phyloP scores from a whole-genome alignment of 1,140 invertebrate genomes.

The Amyelois transitella region DNA sequence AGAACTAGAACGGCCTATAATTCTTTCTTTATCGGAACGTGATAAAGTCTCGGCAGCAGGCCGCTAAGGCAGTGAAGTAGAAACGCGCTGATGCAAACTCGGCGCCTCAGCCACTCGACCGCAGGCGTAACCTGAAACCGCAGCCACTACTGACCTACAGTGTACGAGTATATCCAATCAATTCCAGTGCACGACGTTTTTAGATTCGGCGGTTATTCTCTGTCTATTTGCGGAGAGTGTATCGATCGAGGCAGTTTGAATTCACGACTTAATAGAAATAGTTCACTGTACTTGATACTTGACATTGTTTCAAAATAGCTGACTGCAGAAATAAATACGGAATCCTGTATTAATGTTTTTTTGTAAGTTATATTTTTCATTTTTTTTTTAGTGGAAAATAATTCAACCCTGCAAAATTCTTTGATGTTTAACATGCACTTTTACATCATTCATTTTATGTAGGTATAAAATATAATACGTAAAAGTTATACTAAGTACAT shows the following conservation, averaged over 20 bases:
- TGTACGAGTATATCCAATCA: background rate
- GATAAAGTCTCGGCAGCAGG: constrained; percentile 18
- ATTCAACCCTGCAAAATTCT: too few relatives aligned
- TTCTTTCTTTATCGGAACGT: constrained; percentile 12
- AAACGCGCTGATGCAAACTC: constrained; percentile 32
- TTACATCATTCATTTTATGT: too few relatives aligned
- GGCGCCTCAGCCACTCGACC: constrained; percentile 35
- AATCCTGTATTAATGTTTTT: too few relatives aligned
- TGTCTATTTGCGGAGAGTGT: background rate
- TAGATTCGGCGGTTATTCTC: background rate
- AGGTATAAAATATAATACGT: too few relatives aligned
- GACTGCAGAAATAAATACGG: too few relatives aligned
- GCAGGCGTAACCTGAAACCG: constrained; percentile 35
- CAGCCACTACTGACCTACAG: constrained; percentile 11
- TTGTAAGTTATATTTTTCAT: too few relatives aligned
- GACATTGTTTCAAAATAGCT: too few relatives aligned
- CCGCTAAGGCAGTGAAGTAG: constrained; percentile 19
- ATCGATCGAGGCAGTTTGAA: background rate
- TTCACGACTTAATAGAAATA: background rate
- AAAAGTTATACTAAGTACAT: too few relatives aligned
- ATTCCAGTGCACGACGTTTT: background rate
- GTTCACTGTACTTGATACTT: background rate
- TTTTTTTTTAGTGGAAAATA: too few relatives aligned
- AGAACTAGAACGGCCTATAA: background rate
- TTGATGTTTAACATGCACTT: too few relatives aligned